Conservation (phyloP, 37 sponge, comb jelly and placozoan genomes). For the Oscarella lobularis region DNA sequence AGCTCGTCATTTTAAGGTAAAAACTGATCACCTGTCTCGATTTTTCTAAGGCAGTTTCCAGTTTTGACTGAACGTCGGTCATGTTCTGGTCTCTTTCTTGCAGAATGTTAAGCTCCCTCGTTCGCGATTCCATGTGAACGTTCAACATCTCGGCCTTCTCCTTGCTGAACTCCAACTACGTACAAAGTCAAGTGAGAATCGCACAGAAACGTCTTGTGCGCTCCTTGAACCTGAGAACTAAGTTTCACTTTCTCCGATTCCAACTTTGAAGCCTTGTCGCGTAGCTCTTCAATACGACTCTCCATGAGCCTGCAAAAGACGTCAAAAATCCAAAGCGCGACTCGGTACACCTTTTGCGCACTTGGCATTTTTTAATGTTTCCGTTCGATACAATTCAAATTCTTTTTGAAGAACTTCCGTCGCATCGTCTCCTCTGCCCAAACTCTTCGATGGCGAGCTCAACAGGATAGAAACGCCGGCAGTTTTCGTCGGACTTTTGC, state of each 20-base stretch:
- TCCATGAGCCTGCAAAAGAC: slow-evolving; percentile 20
- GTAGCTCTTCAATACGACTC: slow-evolving; percentile 36
- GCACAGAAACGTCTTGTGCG: no score
- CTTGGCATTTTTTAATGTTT: slow-evolving; percentile 66
- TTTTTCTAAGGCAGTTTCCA: slow-evolving; percentile 18
- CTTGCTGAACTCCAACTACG: slow-evolving; percentile 73
- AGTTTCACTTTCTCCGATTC: slow-evolving; percentile 56
- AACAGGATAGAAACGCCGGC: neutral
- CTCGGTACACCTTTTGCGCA: neutral
- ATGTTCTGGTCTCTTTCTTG: slow-evolving; percentile 29
- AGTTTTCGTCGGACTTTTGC: slow-evolving; percentile 23
- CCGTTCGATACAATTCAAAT: slow-evolving; percentile 71
- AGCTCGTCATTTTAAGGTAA: no score
- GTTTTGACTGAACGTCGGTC: slow-evolving; percentile 19
- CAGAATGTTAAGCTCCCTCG: slow-evolving; percentile 33
- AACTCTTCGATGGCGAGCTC: neutral
- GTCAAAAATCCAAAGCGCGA: neutral
- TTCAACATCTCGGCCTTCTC: slow-evolving; percentile 69
- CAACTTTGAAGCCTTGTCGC: slow-evolving; percentile 41
- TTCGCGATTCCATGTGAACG: slow-evolving; percentile 13
- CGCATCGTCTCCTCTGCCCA: slow-evolving; percentile 5
- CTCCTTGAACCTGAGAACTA: no score
- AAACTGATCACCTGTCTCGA: slow-evolving; percentile 46
- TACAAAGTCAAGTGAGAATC: slow-evolving; percentile 29
- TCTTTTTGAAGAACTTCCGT: slow-evolving; percentile 60